Evolutionary conservation across 2,797 vertebrate genomes (phyloP).

Genomic region (Poecile montanus): DNA sequence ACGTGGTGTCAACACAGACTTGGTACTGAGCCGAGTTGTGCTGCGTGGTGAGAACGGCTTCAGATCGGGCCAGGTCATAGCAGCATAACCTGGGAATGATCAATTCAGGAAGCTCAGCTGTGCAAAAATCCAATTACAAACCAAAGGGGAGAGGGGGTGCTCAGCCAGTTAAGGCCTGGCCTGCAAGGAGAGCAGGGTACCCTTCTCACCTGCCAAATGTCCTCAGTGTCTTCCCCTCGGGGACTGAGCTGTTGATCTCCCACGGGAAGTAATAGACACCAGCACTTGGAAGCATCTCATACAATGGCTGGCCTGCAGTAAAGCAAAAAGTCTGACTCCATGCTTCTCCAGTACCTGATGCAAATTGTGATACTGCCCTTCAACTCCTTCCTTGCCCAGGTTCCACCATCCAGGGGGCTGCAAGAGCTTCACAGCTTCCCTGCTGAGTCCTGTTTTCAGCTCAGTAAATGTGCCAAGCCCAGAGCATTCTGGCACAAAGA

Average conservation of each 20-base stretch:
- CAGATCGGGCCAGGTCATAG: conserved; percentile 83
- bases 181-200: background rate
- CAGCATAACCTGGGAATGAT: conserved; percentile 78
- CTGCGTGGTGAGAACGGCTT: conserved; percentile 78
- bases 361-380: background rate
- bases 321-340: background rate
- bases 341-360: background rate
- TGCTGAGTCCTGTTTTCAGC: background rate
- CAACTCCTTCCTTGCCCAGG: background rate
- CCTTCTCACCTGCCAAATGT: conserved; percentile 87
- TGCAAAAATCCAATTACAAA: background rate
- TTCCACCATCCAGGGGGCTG: background rate
- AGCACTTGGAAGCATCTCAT: conserved; percentile 82
- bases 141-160: background rate
- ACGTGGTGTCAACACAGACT: conserved; percentile 79
- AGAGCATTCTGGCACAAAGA: background rate
- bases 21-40: conserved; percentile 78
- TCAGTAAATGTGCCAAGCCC: background rate
- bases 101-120: background rate
- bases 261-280: conserved; percentile 84
- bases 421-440: background rate
- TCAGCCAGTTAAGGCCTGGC: background rate
- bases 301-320: background rate
- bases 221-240: conserved; percentile 82
- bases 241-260: conserved; percentile 82